phyloP scores from a whole-genome alignment of 2,797 vertebrate species.

The Syngnathus acus region DNA sequence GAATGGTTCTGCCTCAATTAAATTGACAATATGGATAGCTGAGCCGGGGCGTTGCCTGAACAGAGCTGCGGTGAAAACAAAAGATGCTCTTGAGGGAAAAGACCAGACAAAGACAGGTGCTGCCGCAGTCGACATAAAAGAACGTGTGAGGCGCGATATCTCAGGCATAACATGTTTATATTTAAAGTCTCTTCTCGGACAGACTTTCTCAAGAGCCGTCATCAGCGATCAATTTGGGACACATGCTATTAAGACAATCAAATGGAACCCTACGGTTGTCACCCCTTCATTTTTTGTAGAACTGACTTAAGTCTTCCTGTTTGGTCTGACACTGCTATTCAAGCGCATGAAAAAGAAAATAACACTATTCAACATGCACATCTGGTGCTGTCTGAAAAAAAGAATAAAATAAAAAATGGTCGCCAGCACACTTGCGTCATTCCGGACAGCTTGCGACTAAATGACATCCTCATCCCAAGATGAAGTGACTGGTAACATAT shows the following conservation, averaged over 20 bases:
- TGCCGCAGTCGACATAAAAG: slow-evolving; percentile 16
- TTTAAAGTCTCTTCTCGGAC: neutral
- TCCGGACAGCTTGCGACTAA: slow-evolving; percentile 43
- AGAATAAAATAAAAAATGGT: slow-evolving; percentile 24
- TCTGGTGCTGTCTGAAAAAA: slow-evolving; percentile 53
- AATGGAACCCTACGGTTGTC: slow-evolving; percentile 60
- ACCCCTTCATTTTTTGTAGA: slow-evolving; percentile 45
- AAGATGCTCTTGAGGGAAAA: neutral
- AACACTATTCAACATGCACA: slow-evolving; percentile 51
- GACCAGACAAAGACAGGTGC: slow-evolving; percentile 13
- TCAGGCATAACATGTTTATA: slow-evolving; percentile 2
- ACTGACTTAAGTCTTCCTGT: slow-evolving; percentile 44
- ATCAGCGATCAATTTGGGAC: slow-evolving; percentile 1
- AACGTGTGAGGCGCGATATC: slow-evolving; percentile 11
- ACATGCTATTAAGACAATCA: slow-evolving; percentile 50
- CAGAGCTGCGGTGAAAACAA: slow-evolving; percentile 1
- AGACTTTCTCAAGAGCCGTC: slow-evolving; percentile 1
- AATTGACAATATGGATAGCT: neutral
- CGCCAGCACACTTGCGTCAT: slow-evolving; percentile 54
- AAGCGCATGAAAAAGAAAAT: slow-evolving; percentile 38
- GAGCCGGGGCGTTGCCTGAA: neutral
- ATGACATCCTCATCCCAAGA: slow-evolving; percentile 60
- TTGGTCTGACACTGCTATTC: slow-evolving; percentile 38
- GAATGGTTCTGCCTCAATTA: neutral
- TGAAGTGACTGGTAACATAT: slow-evolving; percentile 55